Evolutionary conservation across 2,888 invertebrate species (phyloP), one percentile per base, ranked within the genome.

Genomic region (Athalia circularis): DNA sequence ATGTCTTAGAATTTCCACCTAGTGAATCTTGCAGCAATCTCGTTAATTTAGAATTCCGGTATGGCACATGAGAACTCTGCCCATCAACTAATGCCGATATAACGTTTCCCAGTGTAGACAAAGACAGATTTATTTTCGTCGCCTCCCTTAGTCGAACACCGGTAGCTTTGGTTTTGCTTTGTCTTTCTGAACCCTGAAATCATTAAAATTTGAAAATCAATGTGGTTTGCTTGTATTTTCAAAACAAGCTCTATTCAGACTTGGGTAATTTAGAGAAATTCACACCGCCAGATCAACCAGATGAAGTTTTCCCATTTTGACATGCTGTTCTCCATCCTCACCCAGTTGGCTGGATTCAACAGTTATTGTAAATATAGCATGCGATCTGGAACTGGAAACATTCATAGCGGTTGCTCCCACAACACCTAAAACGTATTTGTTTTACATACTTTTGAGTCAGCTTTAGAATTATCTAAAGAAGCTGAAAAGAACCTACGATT

Each of bases 31-130:
- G 99, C 80, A 99, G 92, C 54, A 98, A 91, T 9, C 98, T 91
- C 0, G 99, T 99, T 52, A 99, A 92, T 91, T 99, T 99, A 0
- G 98, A 98, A 92, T 99, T 99, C 84, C 99, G 93, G 91, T 99
- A 99, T 0, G 99, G 99, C 85, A 99, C 97, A 90, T 99, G 99
- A 0, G 96, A 96, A 84, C 96, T 96, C 91, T 98, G 99, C 65
- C 98, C 98, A 91, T 99, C 99, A 3, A 99, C 99, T 81, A 99
- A 92, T 1, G 99, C 98, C 4, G 99, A 98, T 84, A 99, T 99
- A 3, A 99, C 99, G 91, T 99, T 99, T 47, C 99, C 99, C 77
- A 99, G 92, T 0, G 98, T 99, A 0, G 99, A 99, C 0, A 99
- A 93, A 0, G 99, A 99, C 81, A 99, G 93, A 92, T 99, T 99